Percentiles rank a stretch among this genome's conserved stretches.
These are phyloP conservation scores for Homarus gammarus DNA, from an alignment of 2,888 invertebrate species.

Conservation along the genomic window DNA sequence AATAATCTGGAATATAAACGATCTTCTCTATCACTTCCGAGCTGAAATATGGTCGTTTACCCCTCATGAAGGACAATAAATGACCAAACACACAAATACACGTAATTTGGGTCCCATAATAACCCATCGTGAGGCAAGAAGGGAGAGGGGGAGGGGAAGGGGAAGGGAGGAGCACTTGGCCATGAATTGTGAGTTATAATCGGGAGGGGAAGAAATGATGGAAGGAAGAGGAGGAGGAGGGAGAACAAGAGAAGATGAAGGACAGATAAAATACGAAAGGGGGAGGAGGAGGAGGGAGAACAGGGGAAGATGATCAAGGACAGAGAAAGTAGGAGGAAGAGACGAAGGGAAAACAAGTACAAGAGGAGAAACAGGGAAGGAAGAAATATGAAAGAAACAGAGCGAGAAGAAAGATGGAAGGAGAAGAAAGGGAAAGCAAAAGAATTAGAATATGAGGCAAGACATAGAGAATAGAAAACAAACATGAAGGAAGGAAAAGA, in stretches of 20 bases:
- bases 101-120: constrained; percentile 72
- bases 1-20: constrained; percentile 40
- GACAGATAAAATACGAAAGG: background rate
- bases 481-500: background rate
- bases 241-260: background rate
- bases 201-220: background rate
- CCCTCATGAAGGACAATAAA: constrained; percentile 72
- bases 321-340: constrained; percentile 1
- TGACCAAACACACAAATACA: constrained; percentile 69
- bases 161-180: constrained; percentile 5
- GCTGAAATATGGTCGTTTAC: constrained; percentile 68
- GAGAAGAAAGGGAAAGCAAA: background rate
- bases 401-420: background rate
- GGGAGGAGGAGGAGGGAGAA: background rate
- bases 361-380: background rate
- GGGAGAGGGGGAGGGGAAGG: too few species aligned
- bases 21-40: constrained; percentile 44
- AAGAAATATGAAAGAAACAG: background rate
- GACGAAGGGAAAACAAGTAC: background rate
- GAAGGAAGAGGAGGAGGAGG: background rate
- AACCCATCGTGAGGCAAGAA: constrained; percentile 16
- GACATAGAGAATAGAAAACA: too few species aligned
- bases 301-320: background rate
- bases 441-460: background rate
- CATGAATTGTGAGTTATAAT: background rate